Percentiles rank a stretch among this genome's conserved stretches.
Evolutionary conservation across 2,888 invertebrate species (phyloP).

Genomic region (Ormyrus pomaceus): DNA sequence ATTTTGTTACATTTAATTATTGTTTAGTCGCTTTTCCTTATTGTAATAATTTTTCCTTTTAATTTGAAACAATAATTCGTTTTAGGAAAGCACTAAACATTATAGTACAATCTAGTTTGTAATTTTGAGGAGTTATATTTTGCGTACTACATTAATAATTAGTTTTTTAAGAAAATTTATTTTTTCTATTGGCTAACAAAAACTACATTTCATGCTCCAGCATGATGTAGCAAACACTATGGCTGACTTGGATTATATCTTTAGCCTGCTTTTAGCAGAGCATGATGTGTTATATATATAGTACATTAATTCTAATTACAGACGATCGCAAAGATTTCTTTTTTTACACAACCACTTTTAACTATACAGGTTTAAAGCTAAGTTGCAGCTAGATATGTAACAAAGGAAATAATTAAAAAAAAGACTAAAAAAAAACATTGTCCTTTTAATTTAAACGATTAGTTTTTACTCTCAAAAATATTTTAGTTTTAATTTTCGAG

Average conservation of each 20-base stretch:
- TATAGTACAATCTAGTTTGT: not conserved
- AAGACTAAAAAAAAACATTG: not conserved
- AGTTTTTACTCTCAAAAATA: conserved; percentile 15
- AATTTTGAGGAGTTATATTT: conserved; percentile 18
- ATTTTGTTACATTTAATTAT: not conserved
- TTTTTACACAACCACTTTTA: conserved; percentile 16
- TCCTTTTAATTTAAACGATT: not conserved
- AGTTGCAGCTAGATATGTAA: conserved; percentile 13
- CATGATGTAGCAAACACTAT: conserved; percentile 41
- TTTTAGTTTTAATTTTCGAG: conserved; percentile 32
- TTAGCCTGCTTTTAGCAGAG: conserved; percentile 37
- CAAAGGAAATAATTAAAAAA: conserved; percentile 16
- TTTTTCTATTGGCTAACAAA: conserved; percentile 45
- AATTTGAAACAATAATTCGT: not conserved
- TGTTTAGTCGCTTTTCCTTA: not conserved
- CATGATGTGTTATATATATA: not conserved
- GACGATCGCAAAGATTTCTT: not conserved
- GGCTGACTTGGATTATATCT: conserved; percentile 41
- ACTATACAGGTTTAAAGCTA: conserved; percentile 24
- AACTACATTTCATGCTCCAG: conserved; percentile 29
- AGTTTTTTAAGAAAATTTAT: conserved; percentile 44
- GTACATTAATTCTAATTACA: conserved; percentile 26
- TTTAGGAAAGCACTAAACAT: not conserved
- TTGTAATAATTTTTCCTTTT: not conserved
- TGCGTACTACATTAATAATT: conserved; percentile 11